Evolutionary conservation across 2,797 vertebrate species (phyloP).

Genomic region (Naso thynnoides): DNA sequence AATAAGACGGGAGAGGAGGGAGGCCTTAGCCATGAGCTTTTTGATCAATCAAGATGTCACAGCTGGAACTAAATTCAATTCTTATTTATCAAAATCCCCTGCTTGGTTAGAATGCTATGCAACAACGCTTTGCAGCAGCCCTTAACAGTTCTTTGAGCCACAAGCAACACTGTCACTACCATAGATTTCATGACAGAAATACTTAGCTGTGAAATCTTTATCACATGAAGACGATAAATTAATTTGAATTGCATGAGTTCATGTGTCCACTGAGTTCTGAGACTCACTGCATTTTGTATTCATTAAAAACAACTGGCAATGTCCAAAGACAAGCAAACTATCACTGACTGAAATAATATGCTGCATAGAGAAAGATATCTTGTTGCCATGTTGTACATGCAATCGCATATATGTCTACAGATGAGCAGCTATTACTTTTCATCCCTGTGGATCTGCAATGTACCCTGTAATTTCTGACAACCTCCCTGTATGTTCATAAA

Average conservation of each 20-base stretch:
- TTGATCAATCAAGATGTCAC: conserved; percentile 99
- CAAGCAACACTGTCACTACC: conserved; percentile 70
- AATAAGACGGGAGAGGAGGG: conserved; percentile 93
- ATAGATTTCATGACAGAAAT: conserved; percentile 79
- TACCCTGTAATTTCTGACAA: conserved; percentile 74
- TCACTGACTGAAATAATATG: conserved; percentile 46
- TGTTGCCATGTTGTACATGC: conserved; percentile 25
- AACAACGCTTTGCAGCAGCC: conserved; percentile 56
- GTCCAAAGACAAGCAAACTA: conserved; percentile 24
- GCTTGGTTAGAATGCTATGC: conserved; percentile 84
- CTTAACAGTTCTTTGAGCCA: conserved; percentile 64
- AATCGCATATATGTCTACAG: conserved; percentile 56
- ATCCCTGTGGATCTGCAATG: conserved; percentile 29
- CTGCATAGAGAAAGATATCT: conserved; percentile 34
- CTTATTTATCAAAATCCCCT: conserved; percentile 97
- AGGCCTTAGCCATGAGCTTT: conserved; percentile 96
- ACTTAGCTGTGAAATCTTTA: conserved; percentile 77
- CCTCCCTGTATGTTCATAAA: conserved; percentile 70
- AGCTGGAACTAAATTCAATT: conserved; percentile 97
- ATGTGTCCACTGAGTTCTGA: conserved; percentile 23
- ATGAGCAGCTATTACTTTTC: conserved; percentile 59
- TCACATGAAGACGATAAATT: conserved; percentile 52
- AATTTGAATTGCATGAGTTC: conserved; percentile 72
- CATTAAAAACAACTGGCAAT: conserved; percentile 24
- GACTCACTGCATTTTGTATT: conserved; percentile 31